Evolutionary conservation across 2,797 vertebrate species (phyloP).

Genomic region (Neopelma chrysocephalum): DNA sequence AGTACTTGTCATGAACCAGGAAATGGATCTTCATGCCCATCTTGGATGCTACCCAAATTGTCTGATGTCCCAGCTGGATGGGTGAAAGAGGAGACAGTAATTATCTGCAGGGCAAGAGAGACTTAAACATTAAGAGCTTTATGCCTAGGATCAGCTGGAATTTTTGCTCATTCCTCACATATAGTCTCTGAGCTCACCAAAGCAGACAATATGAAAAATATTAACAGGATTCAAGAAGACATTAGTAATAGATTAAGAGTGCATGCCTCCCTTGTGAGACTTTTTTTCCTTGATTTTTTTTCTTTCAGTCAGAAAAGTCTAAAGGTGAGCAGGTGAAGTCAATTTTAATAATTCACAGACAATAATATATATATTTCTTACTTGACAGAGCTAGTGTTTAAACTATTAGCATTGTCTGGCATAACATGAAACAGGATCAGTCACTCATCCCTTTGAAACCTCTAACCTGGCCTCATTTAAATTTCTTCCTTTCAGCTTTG

Average conservation of each 20-base stretch:
- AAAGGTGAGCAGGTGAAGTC: slow-evolving; percentile 21
- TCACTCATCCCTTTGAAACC: slow-evolving; percentile 40
- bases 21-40: slow-evolving; percentile 37
- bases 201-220: slow-evolving; percentile 61
- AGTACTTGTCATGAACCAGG: slow-evolving; percentile 7
- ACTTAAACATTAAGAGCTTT: slow-evolving; percentile 47
- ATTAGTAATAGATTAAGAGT: slow-evolving; percentile 55
- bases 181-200: slow-evolving; percentile 29
- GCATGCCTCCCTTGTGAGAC: neutral
- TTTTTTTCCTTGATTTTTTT: neutral
- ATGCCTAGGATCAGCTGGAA: slow-evolving; percentile 39
- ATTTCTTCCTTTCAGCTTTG: slow-evolving; percentile 41
- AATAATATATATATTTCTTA: slow-evolving; percentile 48
- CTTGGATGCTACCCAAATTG: slow-evolving; percentile 44
- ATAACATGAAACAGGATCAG: slow-evolving; percentile 38
- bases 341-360: slow-evolving; percentile 54
- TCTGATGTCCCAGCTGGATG: slow-evolving; percentile 48
- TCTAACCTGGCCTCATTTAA: slow-evolving; percentile 11
- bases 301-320: neutral
- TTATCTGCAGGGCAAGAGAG: slow-evolving; percentile 47
- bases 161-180: slow-evolving; percentile 37
- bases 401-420: slow-evolving; percentile 43
- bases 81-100: slow-evolving; percentile 45
- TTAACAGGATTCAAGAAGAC: slow-evolving; percentile 44
- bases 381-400: slow-evolving; percentile 39